A percentile compares a stretch with the other conserved stretches of the same genome.
phyloP scores from a whole-genome alignment of 37 sponge, comb jelly and placozoan genomes.

The Oopsacas minuta region DNA sequence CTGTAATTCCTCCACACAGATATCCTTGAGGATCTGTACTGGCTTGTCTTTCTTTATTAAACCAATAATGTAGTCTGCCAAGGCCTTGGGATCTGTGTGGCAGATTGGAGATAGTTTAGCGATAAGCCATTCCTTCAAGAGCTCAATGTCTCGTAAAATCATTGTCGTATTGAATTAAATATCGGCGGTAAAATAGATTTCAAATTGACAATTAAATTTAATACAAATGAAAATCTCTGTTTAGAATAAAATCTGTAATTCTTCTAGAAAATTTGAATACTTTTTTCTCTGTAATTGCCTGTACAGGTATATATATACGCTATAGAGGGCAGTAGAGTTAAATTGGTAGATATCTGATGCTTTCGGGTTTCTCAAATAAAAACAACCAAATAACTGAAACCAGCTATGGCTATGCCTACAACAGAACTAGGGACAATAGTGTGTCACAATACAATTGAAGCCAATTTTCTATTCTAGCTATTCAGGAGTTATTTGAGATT shows the following conservation, averaged over 20 bases:
- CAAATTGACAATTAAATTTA: too few species aligned
- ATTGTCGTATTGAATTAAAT: not conserved
- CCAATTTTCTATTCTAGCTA: not conserved
- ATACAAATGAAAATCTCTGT: too few species aligned
- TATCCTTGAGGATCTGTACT: conserved; percentile 45
- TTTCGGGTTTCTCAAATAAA: not conserved
- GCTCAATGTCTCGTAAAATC: conserved; percentile 7
- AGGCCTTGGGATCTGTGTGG: conserved; percentile 80
- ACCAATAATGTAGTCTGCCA: conserved; percentile 89
- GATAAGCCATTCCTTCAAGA: conserved; percentile 8
- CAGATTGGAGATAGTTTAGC: conserved; percentile 38
- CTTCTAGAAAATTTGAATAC: not conserved
- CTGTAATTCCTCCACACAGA: conserved; percentile 81
- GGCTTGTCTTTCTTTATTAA: conserved; percentile 79
- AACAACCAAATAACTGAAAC: not conserved
- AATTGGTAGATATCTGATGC: not conserved
- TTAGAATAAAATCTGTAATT: not conserved
- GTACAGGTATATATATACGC: not conserved
- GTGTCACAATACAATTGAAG: conserved; percentile 6
- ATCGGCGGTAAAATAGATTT: not conserved
- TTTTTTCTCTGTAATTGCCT: not conserved
- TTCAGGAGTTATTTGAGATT: too few species aligned
- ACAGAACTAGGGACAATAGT: conserved; percentile 8
- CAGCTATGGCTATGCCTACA: not conserved
- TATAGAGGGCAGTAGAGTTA: not conserved